phyloP scores from a whole-genome alignment of 2,113 vertebrate genomes.

The Alethe castanea region DNA sequence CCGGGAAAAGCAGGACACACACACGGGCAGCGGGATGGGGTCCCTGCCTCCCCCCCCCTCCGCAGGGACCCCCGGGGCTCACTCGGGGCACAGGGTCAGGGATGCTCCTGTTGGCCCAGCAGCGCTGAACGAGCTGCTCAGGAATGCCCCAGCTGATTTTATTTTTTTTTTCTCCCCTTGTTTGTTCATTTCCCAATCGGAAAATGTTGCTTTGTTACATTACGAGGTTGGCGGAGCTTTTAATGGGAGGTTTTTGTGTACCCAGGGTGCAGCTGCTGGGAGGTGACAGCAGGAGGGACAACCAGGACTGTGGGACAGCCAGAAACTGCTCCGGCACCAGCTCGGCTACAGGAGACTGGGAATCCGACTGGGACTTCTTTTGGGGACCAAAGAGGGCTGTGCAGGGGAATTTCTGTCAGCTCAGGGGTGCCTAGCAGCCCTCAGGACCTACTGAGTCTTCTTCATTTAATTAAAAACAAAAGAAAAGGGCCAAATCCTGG shows the following conservation, averaged over 20 bases:
- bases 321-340: not conserved
- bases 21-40: fast-evolving
- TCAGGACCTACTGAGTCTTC: fast-evolving
- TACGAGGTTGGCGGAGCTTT: not conserved
- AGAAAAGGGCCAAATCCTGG: not conserved
- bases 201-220: not conserved
- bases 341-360: fast-evolving
- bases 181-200: not conserved
- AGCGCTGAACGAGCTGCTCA: fast-evolving
- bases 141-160: not conserved
- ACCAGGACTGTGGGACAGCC: not conserved
- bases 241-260: not conserved
- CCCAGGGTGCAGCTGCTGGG: not conserved
- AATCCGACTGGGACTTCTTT: not conserved
- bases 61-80: no score
- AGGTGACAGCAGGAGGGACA: not conserved
- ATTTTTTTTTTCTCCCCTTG: not conserved
- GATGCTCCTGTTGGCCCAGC: not conserved
- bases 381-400: not conserved
- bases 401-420: not conserved
- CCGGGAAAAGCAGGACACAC: not conserved
- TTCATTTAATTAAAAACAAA: not conserved
- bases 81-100: no score
- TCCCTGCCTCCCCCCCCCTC: no score
- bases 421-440: not conserved